These are phyloP conservation scores for Pseudonaja textilis DNA, from an alignment of 2,113 vertebrate genomes.

Conservation along the genomic window DNA sequence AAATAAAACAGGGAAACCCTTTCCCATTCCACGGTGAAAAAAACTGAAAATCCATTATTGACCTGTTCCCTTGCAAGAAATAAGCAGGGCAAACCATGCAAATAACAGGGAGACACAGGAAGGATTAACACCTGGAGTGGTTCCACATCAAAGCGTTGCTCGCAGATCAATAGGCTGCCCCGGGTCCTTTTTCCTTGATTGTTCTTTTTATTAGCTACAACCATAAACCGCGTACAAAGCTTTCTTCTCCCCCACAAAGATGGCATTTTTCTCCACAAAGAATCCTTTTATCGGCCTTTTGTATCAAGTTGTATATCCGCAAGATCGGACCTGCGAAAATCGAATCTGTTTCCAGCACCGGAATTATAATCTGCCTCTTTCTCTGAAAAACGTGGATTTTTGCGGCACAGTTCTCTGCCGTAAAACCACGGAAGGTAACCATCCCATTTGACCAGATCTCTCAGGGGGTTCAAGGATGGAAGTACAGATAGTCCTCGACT, in stretches of 20 bases:
- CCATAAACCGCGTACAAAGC: neutral
- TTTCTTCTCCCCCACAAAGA: neutral
- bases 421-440: neutral
- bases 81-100: neutral
- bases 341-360: neutral
- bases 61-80: constrained; percentile 1
- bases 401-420: neutral
- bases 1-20: neutral
- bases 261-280: neutral
- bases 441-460: too few relatives aligned
- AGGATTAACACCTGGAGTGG: neutral
- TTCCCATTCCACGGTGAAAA: neutral
- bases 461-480: too few relatives aligned
- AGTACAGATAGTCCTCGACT: too few relatives aligned
- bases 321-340: neutral
- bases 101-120: neutral
- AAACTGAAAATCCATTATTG: neutral
- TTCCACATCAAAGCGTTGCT: neutral
- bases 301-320: neutral
- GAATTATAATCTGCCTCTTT: neutral
- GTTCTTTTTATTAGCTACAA: neutral
- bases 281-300: neutral
- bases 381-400: neutral
- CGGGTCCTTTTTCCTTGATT: neutral
- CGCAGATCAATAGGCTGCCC: neutral